These are phyloP conservation scores for Pentamera pediparva DNA, from an alignment of 53 echinoderm and acorn worm genomes.

Conservation along the genomic window DNA sequence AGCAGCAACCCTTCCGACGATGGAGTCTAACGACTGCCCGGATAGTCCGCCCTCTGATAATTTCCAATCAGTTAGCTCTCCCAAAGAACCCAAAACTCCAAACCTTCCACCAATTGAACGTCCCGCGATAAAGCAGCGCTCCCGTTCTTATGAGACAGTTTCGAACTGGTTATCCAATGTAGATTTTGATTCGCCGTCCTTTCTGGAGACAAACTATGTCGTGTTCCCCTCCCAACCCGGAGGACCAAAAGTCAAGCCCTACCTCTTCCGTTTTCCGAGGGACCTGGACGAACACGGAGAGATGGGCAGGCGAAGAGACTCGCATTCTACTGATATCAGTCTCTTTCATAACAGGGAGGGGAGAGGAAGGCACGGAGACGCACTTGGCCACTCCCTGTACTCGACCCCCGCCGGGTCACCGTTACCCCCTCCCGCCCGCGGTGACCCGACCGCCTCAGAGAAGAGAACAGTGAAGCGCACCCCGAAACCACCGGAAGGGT, in stretches of 20 bases:
- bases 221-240: slow-evolving; percentile 8
- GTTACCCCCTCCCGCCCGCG: not conserved
- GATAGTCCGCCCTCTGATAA: not conserved
- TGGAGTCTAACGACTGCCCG: not conserved
- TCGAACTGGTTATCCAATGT: not conserved
- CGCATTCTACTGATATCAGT: slow-evolving; percentile 6
- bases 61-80: not conserved
- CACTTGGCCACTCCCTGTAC: not conserved
- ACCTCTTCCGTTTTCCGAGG: slow-evolving; percentile 21
- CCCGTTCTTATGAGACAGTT: not conserved
- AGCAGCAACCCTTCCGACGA: not conserved
- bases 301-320: not conserved
- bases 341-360: not conserved
- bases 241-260: slow-evolving; percentile 19
- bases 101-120: too few species aligned
- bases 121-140: not conserved
- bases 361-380: not conserved
- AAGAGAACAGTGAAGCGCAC: slow-evolving; percentile 10
- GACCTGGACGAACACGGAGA: slow-evolving; percentile 1
- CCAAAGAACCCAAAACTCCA: not conserved
- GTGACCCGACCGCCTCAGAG: slow-evolving; percentile 14
- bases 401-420: slow-evolving; percentile 2
- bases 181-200: not conserved
- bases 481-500: not conserved
- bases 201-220: slow-evolving; percentile 24